These are phyloP conservation scores for Microcebus lehilahytsara DNA, from an alignment of 2,113 vertebrate species.

Conservation along the genomic window DNA sequence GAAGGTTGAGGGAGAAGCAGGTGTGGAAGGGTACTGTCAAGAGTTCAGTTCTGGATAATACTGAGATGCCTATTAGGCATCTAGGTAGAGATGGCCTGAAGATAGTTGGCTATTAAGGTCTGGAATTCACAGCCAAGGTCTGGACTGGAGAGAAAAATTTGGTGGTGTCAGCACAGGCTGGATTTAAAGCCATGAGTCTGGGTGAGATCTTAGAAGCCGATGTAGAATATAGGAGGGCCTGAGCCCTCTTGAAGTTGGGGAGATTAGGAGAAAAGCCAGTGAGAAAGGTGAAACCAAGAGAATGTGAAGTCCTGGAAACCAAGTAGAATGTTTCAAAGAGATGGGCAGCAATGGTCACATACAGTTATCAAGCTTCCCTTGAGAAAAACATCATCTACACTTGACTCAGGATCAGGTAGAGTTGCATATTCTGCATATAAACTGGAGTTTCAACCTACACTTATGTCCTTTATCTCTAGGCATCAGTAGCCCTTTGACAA, in stretches of 20 bases:
- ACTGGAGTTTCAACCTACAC: not conserved
- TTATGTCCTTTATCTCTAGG: not conserved
- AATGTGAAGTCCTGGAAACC: not conserved
- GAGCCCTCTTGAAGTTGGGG: not conserved
- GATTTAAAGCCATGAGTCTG: not conserved
- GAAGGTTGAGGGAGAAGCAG: not conserved
- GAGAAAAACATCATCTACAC: not conserved
- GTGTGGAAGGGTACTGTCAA: not conserved
- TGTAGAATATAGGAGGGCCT: not conserved
- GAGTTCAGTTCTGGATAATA: not conserved
- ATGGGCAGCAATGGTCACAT: accelerated
- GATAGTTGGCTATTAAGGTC: not conserved
- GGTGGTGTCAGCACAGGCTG: not conserved
- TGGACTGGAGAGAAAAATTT: not conserved
- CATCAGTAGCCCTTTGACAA: not conserved
- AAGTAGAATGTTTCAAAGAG: not conserved
- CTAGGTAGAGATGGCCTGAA: not conserved
- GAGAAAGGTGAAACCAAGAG: not conserved
- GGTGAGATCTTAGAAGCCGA: not conserved
- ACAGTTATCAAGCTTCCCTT: not conserved
- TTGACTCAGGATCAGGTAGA: not conserved
- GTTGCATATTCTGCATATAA: not conserved
- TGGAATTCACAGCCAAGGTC: not conserved
- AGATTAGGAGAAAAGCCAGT: not conserved
- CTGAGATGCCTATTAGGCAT: not conserved